These are phyloP conservation scores for Rana temporaria DNA, from an alignment of 2,113 vertebrate genomes.

Conservation along the genomic window DNA sequence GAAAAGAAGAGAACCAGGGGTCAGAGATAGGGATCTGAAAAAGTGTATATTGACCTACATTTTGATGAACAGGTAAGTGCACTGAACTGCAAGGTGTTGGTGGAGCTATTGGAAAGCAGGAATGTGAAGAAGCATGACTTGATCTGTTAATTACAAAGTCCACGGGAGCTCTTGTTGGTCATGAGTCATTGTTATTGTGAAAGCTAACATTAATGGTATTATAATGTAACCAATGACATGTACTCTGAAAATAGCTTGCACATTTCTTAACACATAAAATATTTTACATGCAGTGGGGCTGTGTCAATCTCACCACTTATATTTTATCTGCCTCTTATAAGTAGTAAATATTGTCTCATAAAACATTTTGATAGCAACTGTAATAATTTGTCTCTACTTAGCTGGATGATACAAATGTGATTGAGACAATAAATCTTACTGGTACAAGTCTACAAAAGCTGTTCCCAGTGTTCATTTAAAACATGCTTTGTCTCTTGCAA, in stretches of 20 bases:
- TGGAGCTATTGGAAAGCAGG: no score
- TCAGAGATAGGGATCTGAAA: no score
- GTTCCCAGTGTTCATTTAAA: constrained; percentile 14
- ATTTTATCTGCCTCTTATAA: constrained; percentile 44
- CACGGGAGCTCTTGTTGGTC: not conserved
- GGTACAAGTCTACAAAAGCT: constrained; percentile 18
- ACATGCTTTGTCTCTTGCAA: not conserved
- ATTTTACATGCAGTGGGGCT: constrained; percentile 35
- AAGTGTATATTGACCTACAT: no score
- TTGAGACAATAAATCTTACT: constrained; percentile 36
- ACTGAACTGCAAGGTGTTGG: no score
- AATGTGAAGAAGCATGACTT: not conserved
- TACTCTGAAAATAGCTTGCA: constrained; percentile 22
- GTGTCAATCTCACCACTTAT: constrained; percentile 27
- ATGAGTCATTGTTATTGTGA: constrained; percentile 10
- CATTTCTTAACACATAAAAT: constrained; percentile 16
- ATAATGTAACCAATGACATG: constrained; percentile 18
- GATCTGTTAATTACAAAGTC: not conserved
- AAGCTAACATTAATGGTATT: not conserved
- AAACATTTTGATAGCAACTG: constrained; percentile 45
- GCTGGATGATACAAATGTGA: constrained; percentile 33
- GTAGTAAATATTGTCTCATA: constrained; percentile 37
- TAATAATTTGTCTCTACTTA: constrained; percentile 38
- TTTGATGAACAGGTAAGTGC: no score
- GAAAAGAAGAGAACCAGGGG: no score